A percentile compares a stretch with the other conserved stretches of the same genome.
phyloP scores from a whole-genome alignment of 1,140 invertebrate species.

The Eumaeus atala region DNA sequence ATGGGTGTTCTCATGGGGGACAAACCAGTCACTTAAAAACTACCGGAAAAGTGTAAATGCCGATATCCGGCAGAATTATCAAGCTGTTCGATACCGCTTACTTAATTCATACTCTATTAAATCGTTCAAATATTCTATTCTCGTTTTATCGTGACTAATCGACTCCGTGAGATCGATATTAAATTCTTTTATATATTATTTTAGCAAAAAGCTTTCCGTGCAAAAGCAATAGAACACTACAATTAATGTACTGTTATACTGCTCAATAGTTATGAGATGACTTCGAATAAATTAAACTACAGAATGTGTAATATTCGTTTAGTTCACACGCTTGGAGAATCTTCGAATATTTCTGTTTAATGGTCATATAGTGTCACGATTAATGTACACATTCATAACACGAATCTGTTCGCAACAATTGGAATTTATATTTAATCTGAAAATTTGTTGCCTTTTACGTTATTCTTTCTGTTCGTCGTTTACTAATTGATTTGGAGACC shows the following conservation, averaged over 20 bases:
- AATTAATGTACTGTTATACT: not conserved
- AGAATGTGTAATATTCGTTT: not conserved
- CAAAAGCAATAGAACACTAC: slow-evolving; percentile 5
- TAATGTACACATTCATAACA: too few relatives aligned
- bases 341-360: not conserved
- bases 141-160: not conserved
- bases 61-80: slow-evolving; percentile 1
- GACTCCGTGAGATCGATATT: not conserved
- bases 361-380: too few relatives aligned
- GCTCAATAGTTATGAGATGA: not conserved
- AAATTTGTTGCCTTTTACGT: too few relatives aligned
- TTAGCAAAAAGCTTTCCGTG: not conserved
- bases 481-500: too few relatives aligned
- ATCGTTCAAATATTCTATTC: too few relatives aligned
- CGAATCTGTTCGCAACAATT: too few relatives aligned
- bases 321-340: slow-evolving; percentile 2
- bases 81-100: slow-evolving; percentile 2
- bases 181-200: too few relatives aligned
- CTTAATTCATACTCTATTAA: not conserved
- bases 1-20: too few relatives aligned
- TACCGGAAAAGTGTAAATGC: slow-evolving; percentile 4
- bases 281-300: slow-evolving; percentile 5
- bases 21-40: not conserved
- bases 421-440: too few relatives aligned
- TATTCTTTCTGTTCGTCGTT: too few relatives aligned